These are phyloP conservation scores for Papilio demoleus DNA, from an alignment of 2,888 invertebrate genomes.

Conservation along the genomic window DNA sequence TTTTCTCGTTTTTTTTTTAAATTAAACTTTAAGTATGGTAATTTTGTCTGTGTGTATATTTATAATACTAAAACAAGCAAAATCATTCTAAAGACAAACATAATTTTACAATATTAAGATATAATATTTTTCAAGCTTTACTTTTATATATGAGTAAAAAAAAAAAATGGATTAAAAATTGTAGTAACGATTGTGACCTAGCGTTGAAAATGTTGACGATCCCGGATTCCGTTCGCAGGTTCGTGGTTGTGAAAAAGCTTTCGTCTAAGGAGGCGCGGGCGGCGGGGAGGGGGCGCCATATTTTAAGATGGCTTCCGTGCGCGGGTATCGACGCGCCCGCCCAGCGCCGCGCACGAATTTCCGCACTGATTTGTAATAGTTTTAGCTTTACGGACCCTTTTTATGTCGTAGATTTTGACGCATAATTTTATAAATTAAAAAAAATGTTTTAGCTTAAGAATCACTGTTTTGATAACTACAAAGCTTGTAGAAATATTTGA, in stretches of 20 bases:
- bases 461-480: too few species aligned
- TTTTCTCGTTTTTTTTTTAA: too few species aligned
- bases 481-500: neutral
- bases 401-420: neutral
- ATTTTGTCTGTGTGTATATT: too few species aligned
- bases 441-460: too few species aligned
- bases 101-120: too few species aligned
- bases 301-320: conserved; percentile 83
- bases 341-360: conserved; percentile 58
- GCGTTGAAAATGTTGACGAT: conserved; percentile 34
- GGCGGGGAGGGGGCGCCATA: conserved; percentile 65
- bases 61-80: too few species aligned
- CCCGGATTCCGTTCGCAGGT: conserved; percentile 33
- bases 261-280: conserved; percentile 75
- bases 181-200: neutral
- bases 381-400: conserved; percentile 8
- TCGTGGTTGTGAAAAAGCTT: conserved; percentile 49
- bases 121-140: too few species aligned
- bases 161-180: neutral
- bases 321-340: conserved; percentile 77
- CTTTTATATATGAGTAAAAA: neutral
- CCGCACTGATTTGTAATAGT: conserved; percentile 49
- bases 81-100: too few species aligned
- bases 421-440: too few species aligned
- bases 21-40: too few species aligned